Base-by-base conservation (phyloP, 2,888 invertebrate genomes). In the Watsonalla cultraria region DNA sequence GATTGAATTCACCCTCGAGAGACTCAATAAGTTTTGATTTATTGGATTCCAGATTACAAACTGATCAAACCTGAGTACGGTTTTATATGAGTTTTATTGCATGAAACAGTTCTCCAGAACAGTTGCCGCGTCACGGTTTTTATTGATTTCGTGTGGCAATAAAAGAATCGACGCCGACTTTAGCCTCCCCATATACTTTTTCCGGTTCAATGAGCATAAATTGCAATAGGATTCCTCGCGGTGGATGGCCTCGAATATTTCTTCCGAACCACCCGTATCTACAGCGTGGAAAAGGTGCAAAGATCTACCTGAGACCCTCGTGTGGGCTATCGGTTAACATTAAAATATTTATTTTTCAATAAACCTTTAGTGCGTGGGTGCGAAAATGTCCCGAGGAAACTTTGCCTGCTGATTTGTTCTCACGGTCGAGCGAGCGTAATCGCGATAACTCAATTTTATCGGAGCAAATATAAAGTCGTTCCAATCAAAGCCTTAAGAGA, bases 151-250 rank as follows among this genome's bases (percentile, higher is more conserved):
- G 66, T 72, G 68, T 72, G 78, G 76, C 85, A 89, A 89, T 90
- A 88, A 88, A 87, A 86, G 86, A 88, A 88, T 85, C 80, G 74
- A 66, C 78, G 71, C 72, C 82, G 74, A 83, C 85, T 82, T 85
- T 82, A 82, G 82, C 80, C 74, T 83, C 86, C 86, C 86, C 82
- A 77, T 84, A 86, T 80, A 86, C 84, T 87, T 86, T 86, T 84
- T 84, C 82, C 87, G 74, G 83, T 79, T 84, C 89, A 87, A 79
- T 84, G 88, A 84, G 82, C 86, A 86, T 88, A 87, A 90, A 90
- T 89, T 89, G 89, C 89, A 86, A 89, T 86, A 83, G 86, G 87
- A 90, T 89, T 87, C 81, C 83, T 72, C 75, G 75, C 80, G 79
- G 83, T 82, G 74, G 80, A 84, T 84, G 73, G 78, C 65, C 78